Evolutionary conservation across 2,113 vertebrate genomes (phyloP), one percentile per base, ranked within the genome.

Genomic region (Eidolon helvum): DNA sequence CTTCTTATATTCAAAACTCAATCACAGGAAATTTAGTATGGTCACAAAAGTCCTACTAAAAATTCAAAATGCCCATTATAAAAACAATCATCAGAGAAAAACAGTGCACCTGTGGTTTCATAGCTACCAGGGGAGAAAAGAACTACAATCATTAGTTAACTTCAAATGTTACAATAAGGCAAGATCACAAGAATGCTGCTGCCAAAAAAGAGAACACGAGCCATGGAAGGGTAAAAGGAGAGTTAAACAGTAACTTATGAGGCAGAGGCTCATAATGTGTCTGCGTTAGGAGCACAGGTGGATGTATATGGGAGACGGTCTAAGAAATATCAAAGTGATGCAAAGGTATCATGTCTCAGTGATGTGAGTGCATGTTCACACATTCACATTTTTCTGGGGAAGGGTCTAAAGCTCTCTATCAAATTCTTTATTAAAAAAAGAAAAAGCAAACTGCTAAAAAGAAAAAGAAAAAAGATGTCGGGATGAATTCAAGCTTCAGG

Each of bases 51-150:
- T 80, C 28, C 59, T 86, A 40, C 24, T 38, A 18, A 43, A 74
- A 95, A 45, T 91, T 95, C 65, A 75, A 75, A 94, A 86, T 55
- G 45, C 18, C 11, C 9, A 79, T 57, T 83, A 75, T 65, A 96
- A 78, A 78, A 94, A 77, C 26, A 87, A 71, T 6, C 89, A 78
- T 71, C 38, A 87, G 63, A 88, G 35, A 94, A 94, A 90, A 10
- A 71, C 26, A 92, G n/a, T 50, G 30, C 24, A 66, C 18, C 45
- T 43, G 26, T 66, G 53, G 28, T 18, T 22, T 82, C 11, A 84
- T 1, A 71, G 43, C 35, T 9, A 40, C 11, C 19, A 40, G 4
- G 45, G 10, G 10, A 35, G 50, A 24, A 48, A 66, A 68, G 35
- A 82, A 22, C 11, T 63, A 66, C 1, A 33, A 48, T 61, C 21